Evolutionary conservation across 2,797 vertebrate species (phyloP), one percentile per base, ranked within the genome.

Genomic region (Salmo trutta): DNA sequence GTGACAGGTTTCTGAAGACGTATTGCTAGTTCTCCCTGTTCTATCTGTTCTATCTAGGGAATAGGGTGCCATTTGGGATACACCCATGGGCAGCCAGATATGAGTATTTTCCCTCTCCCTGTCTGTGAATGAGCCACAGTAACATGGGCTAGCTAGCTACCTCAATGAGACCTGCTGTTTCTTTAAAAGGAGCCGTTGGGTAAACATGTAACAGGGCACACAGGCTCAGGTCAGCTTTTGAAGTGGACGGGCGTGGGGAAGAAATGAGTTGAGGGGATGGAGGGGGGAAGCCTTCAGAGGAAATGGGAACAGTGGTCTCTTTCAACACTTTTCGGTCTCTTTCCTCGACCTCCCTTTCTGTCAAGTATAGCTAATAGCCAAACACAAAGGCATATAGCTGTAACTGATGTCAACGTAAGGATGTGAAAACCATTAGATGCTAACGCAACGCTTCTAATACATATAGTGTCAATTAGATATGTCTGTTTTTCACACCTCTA

Each of bases 121-220:
- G 79, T 85, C 77, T 54, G 56, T 89, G 83, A 90, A 89, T 87
- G 83, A 78, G 83, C 81, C 77, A 77, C 78, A 78, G 86, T 83
- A 80, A 86, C 82, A 81, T 72, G 81, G 74, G 5, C 54, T 2
- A 7, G 54, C 56, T 66, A 76, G 84, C 78, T 86, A 84, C 83
- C 89, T 84, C 83, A 83, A 88, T 82, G 84, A 89, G 89, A 85
- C 84, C 85, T 78, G 84, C 86, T 93, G 92, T 94, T 94, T 94
- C 92, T 95, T 94, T 93, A 86, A 93, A 93, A 90, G 69, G 84
- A 93, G 90, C 86, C 90, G 91, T 93, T 90, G 90, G 87, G 90
- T 93, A 91, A 93, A 93, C 91, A 90, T 73, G 88, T 89, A 91
- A 90, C 91, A 91, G 74, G 81, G 89, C 88, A 88, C 89, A 92